Base-by-base conservation (phyloP, 2,888 invertebrate genomes). In the Pimpla rufipes region DNA sequence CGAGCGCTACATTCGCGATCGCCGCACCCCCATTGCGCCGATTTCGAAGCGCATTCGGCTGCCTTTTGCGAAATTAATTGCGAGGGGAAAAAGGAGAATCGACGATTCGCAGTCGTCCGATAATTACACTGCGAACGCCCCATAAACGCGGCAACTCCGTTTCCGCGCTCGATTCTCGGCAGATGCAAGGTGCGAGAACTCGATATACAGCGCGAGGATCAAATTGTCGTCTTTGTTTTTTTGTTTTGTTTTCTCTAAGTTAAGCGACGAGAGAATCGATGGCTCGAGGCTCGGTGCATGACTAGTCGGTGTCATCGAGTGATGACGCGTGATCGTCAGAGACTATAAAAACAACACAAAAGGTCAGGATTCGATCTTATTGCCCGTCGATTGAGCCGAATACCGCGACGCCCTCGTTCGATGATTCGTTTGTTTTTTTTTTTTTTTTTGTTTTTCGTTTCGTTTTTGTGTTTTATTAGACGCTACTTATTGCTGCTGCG, bases 261-360 rank as follows among this genome's bases (percentile, higher is more conserved):
- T 67, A n/a, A 74, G 67, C 57, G 35, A 68, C 37, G 40, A 11
- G 55, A 45, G 50, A 71, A 57, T 71, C 66, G 70, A 70, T 77
- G 82, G 76, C 80, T 86, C 81, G 50, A 62, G 35, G 62, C 62
- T 62, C 62, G 37, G 73, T 84, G 85, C 68, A 82, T 88, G 88
- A 88, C 88, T 88, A 88, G 88, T 87, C 85, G 79, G 83, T 85
- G 37, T 62, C 67, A 73, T 76, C 75, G 64, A 79, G 74, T 37
- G 67, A 80, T 68, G 59, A 67, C 45, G 73, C 23, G 66, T 62
- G 59, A 62, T 74, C 79, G 74, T 66, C 42, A 52, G 62, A 40
- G 37, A 73, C 40, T 74, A 52, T n/a, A 47, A 59, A 59, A 73
- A 73, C 16, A 76, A 76, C 23, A 40, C 7, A 71, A 21, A 66